These are phyloP conservation scores for Cyclophora punctaria DNA, from an alignment of 2,888 invertebrate species.

Conservation along the genomic window DNA sequence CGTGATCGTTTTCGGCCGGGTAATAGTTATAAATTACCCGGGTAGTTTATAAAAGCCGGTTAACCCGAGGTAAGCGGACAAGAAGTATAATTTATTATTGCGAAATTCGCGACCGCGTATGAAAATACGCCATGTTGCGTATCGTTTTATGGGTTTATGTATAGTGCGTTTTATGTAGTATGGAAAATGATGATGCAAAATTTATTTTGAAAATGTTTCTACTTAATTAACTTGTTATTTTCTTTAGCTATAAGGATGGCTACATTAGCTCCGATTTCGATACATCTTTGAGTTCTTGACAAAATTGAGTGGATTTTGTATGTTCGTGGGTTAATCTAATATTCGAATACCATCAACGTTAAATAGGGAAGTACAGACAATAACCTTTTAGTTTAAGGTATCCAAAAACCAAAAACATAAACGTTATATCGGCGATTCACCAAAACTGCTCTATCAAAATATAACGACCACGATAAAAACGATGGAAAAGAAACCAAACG, in stretches of 20 bases:
- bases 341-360: conserved; percentile 2
- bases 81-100: conserved; percentile 72
- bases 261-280: too few relatives aligned
- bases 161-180: conserved; percentile 9
- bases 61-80: conserved; percentile 74
- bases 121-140: conserved; percentile 58
- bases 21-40: conserved; percentile 75
- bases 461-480: conserved; percentile 73
- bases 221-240: too few relatives aligned
- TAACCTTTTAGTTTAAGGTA: conserved; percentile 36
- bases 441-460: conserved; percentile 72
- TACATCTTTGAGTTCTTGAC: too few relatives aligned
- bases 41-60: conserved; percentile 76
- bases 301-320: too few relatives aligned
- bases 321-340: too few relatives aligned
- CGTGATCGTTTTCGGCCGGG: conserved; percentile 70
- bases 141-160: conserved; percentile 6
- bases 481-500: conserved; percentile 72
- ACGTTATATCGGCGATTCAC: conserved; percentile 68
- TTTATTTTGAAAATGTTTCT: too few relatives aligned
- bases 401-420: conserved; percentile 67
- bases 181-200: too few relatives aligned
- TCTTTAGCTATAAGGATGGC: too few relatives aligned
- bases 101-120: conserved; percentile 65
- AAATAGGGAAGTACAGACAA: conserved; percentile 37